Evolutionary conservation across 2,797 vertebrate species (phyloP).

Genomic region (Selene dorsalis): DNA sequence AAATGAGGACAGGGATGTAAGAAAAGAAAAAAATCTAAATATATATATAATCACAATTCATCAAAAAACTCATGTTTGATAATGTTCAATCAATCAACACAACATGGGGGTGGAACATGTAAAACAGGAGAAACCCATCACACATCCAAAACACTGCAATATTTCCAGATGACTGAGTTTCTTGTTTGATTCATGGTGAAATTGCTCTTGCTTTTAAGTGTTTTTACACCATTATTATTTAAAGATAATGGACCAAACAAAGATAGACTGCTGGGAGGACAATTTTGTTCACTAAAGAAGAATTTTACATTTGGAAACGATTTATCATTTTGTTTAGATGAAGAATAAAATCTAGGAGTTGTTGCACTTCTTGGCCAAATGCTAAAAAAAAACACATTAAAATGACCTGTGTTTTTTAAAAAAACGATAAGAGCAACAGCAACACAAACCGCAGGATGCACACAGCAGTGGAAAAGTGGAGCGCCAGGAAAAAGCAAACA

Average conservation of each 20-base stretch:
- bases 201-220: neutral
- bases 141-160: conserved; percentile 1
- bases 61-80: neutral
- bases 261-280: neutral
- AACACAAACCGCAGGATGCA: conserved; percentile 1
- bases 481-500: neutral
- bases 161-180: conserved; percentile 2
- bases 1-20: neutral
- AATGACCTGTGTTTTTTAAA: neutral
- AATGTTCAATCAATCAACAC: conserved; percentile 11
- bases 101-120: neutral
- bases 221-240: conserved; percentile 7
- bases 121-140: neutral
- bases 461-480: neutral
- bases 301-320: neutral
- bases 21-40: too few species aligned
- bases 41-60: too few species aligned
- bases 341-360: conserved; percentile 39
- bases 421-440: neutral
- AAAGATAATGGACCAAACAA: neutral
- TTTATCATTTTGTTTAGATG: conserved; percentile 4
- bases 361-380: conserved; percentile 6
- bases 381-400: conserved; percentile 14
- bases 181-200: conserved; percentile 6
- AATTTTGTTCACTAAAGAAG: neutral